These are phyloP conservation scores for Trichomycterus rosablanca DNA, from an alignment of 2,113 vertebrate genomes.

Conservation along the genomic window DNA sequence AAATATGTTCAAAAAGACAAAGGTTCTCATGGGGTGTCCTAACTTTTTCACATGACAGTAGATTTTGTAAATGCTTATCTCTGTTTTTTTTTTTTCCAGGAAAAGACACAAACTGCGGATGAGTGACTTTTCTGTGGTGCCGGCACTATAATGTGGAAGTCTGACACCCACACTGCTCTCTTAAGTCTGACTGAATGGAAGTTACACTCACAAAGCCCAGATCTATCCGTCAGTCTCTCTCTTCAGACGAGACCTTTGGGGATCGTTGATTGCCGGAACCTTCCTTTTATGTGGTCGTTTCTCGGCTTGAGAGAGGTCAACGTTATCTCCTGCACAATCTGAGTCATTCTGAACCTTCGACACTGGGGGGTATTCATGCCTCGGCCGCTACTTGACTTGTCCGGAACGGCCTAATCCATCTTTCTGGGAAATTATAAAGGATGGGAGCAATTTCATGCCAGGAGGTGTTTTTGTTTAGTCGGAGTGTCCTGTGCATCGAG, in stretches of 20 bases:
- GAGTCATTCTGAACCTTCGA: slow-evolving; percentile 50
- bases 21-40: too few relatives aligned
- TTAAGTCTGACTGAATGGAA: slow-evolving; percentile 37
- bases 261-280: slow-evolving; percentile 53
- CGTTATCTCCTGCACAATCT: slow-evolving; percentile 68
- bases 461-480: slow-evolving; percentile 43
- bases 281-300: slow-evolving; percentile 67
- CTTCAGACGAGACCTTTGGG: slow-evolving; percentile 54
- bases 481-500: slow-evolving; percentile 26
- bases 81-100: too few relatives aligned
- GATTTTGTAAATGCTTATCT: too few relatives aligned
- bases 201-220: slow-evolving; percentile 36
- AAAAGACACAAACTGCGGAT: too few relatives aligned
- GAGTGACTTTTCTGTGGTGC: too few relatives aligned
- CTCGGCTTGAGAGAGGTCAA: slow-evolving; percentile 55
- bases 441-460: slow-evolving; percentile 58
- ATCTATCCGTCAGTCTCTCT: slow-evolving; percentile 52
- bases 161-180: slow-evolving; percentile 26
- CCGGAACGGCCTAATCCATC: slow-evolving; percentile 65
- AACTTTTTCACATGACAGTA: too few relatives aligned
- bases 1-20: too few relatives aligned
- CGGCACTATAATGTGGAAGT: slow-evolving; percentile 16
- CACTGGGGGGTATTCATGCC: slow-evolving; percentile 62
- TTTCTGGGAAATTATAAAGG: slow-evolving; percentile 57
- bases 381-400: slow-evolving; percentile 39